Evolutionary conservation across 1,140 invertebrate species (phyloP).

Genomic region (Vanessa atalanta): DNA sequence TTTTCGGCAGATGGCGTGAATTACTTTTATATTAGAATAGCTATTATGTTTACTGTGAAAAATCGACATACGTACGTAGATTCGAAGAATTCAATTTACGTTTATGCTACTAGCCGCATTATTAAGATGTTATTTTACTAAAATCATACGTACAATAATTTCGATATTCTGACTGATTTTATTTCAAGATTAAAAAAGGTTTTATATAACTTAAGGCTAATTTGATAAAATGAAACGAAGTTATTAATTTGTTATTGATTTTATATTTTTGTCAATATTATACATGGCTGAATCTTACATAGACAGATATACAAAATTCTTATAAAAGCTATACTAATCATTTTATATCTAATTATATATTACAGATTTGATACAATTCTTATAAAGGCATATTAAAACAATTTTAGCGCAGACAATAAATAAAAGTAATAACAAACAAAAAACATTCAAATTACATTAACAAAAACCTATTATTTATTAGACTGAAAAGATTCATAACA

Average conservation of each 20-base stretch:
- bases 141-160: too few species aligned
- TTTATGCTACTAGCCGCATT: too few species aligned
- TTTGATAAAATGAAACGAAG: not conserved
- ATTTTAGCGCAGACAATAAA: not conserved
- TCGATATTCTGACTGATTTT: too few species aligned
- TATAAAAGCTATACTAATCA: slow-evolving; percentile 21
- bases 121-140: too few species aligned
- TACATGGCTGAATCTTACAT: slow-evolving; percentile 14
- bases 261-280: slow-evolving; percentile 14
- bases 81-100: too few species aligned
- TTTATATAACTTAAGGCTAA: too few species aligned
- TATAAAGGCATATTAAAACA: not conserved
- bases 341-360: not conserved
- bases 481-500: slow-evolving; percentile 6
- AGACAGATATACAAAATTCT: slow-evolving; percentile 19
- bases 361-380: not conserved
- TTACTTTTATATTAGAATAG: not conserved
- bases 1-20: not conserved
- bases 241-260: not conserved
- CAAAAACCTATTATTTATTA: not conserved
- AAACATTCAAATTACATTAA: not conserved
- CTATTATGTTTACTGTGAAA: not conserved
- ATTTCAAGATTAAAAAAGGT: too few species aligned
- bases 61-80: not conserved
- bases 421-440: not conserved